Evolutionary conservation across 1,140 invertebrate genomes (phyloP).

Genomic region (Drosophila willistoni): DNA sequence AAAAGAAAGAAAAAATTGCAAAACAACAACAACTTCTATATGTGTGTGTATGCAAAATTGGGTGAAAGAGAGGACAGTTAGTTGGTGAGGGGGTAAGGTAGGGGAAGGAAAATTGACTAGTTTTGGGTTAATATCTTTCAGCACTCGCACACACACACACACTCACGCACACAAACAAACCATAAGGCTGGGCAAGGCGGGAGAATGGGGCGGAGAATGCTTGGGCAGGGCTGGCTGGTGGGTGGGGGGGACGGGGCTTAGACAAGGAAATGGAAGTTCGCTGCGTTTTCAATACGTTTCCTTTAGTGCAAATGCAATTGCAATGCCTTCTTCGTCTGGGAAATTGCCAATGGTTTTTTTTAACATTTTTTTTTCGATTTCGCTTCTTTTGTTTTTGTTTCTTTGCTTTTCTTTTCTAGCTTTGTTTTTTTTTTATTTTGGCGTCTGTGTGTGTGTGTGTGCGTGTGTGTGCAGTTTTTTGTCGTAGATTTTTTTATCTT

Average conservation of each 20-base stretch:
- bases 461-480: no score
- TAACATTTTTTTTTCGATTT: slow-evolving; percentile 39
- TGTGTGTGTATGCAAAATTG: no score
- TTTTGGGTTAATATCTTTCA: no score
- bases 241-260: not conserved
- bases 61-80: no score
- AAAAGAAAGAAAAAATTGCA: not conserved
- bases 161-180: not conserved
- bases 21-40: no score
- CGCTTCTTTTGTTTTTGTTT: not conserved
- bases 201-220: not conserved
- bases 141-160: not conserved
- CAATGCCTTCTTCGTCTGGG: slow-evolving; percentile 63
- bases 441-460: no score
- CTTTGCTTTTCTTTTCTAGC: slow-evolving; percentile 13
- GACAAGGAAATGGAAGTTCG: slow-evolving; percentile 19
- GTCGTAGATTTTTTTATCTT: slow-evolving; percentile 21
- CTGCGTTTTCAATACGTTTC: slow-evolving; percentile 10
- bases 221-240: not conserved
- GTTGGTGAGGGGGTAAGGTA: not conserved
- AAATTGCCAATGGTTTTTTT: slow-evolving; percentile 64
- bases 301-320: slow-evolving; percentile 62
- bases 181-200: not conserved
- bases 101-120: not conserved
- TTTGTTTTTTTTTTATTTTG: slow-evolving; percentile 16